Base-by-base conservation (phyloP, 2,888 invertebrate species). In the Agrotis exclamationis region DNA sequence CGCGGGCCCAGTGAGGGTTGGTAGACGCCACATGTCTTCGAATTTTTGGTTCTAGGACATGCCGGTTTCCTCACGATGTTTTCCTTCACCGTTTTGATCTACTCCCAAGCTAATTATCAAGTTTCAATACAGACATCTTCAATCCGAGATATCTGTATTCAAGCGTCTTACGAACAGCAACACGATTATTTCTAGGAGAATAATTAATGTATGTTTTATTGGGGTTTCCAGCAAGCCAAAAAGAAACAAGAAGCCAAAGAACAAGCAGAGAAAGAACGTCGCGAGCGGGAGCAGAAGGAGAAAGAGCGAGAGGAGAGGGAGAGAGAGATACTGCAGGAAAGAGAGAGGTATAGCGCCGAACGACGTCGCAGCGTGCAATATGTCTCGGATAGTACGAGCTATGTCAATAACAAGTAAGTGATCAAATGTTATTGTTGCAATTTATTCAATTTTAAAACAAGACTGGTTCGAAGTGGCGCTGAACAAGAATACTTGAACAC, bases 181-280 rank as follows among this genome's bases (percentile, higher is more conserved):
- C 5, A 28, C 5, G 28, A 28, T 28, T 28, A 28, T 33, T 33
- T 33, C 33, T 33, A 6, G 33, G 33, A 33, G 1, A 33, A 33
- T 33, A 33, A 7, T 33, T 16, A 16, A 24, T 7, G 22, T 53
- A 22, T 22, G 24, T 53, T 24, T 4, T 44, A 39, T 45, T 13
- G 13, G n/a, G 11, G 18, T 20, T 89, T 87, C 0, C 87, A 96
- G 96, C 96, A 96, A 95, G 95, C 95, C 56, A 95, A 94, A 85
- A 93, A 93, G 88, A 96, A 95, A 70, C 94, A 94, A 89, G 95
- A 96, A 82, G 95, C 91, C 56, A 96, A 94, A 88, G 92, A 94
- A 48, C 90, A 93, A 84, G 93, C 91, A 1, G 94, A 95, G 51
- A 91, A 87, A 18, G 94, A 94, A 77, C 90, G 92, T 4, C 92